phyloP scores from a whole-genome alignment of 1,140 invertebrate genomes.

The Aphis craccivora region DNA sequence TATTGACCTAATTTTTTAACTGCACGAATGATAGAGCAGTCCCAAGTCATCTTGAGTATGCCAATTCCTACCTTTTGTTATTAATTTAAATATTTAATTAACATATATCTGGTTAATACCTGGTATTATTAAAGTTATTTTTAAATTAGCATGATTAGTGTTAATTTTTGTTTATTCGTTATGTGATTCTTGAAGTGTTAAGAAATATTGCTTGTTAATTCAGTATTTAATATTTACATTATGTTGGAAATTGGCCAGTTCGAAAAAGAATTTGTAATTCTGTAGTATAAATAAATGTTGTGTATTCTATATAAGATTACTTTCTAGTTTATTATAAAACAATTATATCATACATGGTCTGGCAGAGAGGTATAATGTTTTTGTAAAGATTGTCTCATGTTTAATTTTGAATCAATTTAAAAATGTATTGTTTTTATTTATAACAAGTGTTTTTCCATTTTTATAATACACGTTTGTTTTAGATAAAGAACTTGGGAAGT shows the following conservation, averaged over 20 bases:
- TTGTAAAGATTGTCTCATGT: no score
- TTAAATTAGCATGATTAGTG: neutral
- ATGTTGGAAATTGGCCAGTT: neutral
- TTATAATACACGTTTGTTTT: no score
- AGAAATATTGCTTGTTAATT: neutral
- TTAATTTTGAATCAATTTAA: no score
- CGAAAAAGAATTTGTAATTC: neutral
- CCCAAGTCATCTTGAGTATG: neutral
- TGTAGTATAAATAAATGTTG: neutral
- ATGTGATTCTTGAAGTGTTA: neutral
- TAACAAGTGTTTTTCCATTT: no score
- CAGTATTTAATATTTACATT: neutral
- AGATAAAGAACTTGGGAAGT: no score
- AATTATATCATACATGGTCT: no score
- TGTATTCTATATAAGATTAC: neutral
- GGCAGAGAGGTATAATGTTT: no score
- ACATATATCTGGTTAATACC: neutral
- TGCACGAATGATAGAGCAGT: slow-evolving; percentile 14
- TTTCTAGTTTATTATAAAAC: no score
- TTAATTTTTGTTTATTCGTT: neutral
- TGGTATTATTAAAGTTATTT: neutral
- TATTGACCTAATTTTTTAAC: slow-evolving; percentile 36
- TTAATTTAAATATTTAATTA: slow-evolving; percentile 23
- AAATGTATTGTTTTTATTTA: no score
- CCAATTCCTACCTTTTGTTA: neutral